Conservation (phyloP, 2,113 vertebrate genomes). For the Piprites chloris region DNA sequence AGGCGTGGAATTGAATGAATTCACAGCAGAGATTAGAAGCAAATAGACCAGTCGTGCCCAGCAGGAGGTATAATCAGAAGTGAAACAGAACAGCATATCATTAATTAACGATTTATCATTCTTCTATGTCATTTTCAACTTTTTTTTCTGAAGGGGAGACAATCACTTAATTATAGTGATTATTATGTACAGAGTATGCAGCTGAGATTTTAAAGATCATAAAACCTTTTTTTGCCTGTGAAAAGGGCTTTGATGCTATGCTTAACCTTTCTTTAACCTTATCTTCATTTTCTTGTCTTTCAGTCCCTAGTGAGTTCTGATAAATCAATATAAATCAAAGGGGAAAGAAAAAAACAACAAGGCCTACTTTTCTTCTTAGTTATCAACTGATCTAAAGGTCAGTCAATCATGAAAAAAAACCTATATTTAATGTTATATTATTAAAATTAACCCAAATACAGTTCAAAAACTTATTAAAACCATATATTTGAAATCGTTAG, state of each 20-base stretch:
- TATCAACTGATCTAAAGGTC: not conserved
- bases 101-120: slow-evolving; percentile 59
- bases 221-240: slow-evolving; percentile 1
- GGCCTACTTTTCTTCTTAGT: slow-evolving; percentile 8
- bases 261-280: slow-evolving; percentile 64
- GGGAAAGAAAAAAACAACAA: not conserved
- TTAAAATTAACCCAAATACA: not conserved
- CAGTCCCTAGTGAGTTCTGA: slow-evolving; percentile 18
- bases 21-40: slow-evolving; percentile 28
- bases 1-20: slow-evolving; percentile 27
- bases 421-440: not conserved
- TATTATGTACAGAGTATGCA: slow-evolving; percentile 25
- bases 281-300: slow-evolving; percentile 53
- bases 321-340: slow-evolving; percentile 60
- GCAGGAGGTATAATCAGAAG: slow-evolving; percentile 57
- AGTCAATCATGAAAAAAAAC: not conserved
- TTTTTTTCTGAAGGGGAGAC: slow-evolving; percentile 40
- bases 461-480: not conserved
- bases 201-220: slow-evolving; percentile 28
- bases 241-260: slow-evolving; percentile 44
- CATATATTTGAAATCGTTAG: not conserved
- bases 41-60: slow-evolving; percentile 31
- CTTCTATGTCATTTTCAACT: slow-evolving; percentile 15
- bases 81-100: slow-evolving; percentile 40
- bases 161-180: slow-evolving; percentile 60